These are phyloP conservation scores for Ptilonorhynchus violaceus DNA, from an alignment of 2,113 vertebrate species.

Conservation along the genomic window DNA sequence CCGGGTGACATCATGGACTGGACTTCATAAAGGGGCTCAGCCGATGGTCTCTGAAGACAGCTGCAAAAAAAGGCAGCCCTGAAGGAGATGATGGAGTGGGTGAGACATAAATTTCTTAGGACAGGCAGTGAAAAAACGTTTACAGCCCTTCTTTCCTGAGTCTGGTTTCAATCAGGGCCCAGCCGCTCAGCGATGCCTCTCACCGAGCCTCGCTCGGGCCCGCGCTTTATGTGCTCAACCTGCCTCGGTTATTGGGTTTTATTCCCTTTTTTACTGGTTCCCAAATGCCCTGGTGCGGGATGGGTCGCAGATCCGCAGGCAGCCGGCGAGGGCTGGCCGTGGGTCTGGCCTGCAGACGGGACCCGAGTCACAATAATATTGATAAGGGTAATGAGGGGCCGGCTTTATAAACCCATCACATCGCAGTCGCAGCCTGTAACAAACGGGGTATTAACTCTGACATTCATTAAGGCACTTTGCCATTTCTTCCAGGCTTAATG, in stretches of 20 bases:
- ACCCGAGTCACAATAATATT: slow-evolving; percentile 1
- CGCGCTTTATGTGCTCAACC: slow-evolving; percentile 17
- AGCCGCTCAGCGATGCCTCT: slow-evolving; percentile 5
- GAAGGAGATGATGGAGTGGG: slow-evolving; percentile 78
- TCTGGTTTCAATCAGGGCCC: slow-evolving; percentile 80
- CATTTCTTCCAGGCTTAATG: slow-evolving; percentile 47
- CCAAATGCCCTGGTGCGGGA: neutral
- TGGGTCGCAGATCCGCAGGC: slow-evolving; percentile 23
- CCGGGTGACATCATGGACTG: slow-evolving; percentile 66
- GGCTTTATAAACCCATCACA: slow-evolving; percentile 54
- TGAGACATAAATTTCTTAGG: slow-evolving; percentile 82
- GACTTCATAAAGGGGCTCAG: slow-evolving; percentile 56
- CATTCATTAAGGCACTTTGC: slow-evolving; percentile 62
- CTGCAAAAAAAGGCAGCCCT: slow-evolving; percentile 67
- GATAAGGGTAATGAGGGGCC: slow-evolving; percentile 41
- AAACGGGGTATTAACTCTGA: slow-evolving; percentile 45
- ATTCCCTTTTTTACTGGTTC: slow-evolving; percentile 37
- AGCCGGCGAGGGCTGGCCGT: neutral
- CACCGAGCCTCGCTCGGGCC: slow-evolving; percentile 21
- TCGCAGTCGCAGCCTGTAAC: slow-evolving; percentile 21
- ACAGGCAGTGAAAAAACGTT: slow-evolving; percentile 76
- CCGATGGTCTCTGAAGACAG: slow-evolving; percentile 66
- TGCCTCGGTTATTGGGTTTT: slow-evolving; percentile 26
- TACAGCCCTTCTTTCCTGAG: slow-evolving; percentile 74
- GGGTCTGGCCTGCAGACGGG: slow-evolving; percentile 4